phyloP scores from a whole-genome alignment of 2,113 vertebrate genomes.

The Laterallus jamaicensis region DNA sequence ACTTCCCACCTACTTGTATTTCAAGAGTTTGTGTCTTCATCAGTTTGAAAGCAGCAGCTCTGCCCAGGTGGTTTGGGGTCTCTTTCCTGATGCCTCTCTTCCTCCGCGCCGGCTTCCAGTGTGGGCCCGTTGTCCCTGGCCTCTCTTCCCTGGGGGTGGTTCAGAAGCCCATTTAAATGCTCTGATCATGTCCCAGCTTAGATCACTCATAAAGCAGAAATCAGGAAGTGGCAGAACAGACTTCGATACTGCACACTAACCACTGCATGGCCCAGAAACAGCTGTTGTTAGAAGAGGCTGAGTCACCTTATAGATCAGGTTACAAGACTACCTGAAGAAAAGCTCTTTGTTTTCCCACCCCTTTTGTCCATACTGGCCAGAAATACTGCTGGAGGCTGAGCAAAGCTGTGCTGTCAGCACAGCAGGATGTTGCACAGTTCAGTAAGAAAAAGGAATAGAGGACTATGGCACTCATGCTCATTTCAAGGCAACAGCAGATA shows the following conservation, averaged over 20 bases:
- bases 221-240: constrained; percentile 39
- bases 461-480: background rate
- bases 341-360: constrained; percentile 51
- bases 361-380: constrained; percentile 33
- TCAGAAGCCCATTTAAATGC: background rate
- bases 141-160: background rate
- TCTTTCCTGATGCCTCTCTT: background rate
- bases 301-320: constrained; percentile 60
- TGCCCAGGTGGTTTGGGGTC: background rate
- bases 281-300: constrained; percentile 36
- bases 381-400: background rate
- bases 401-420: background rate
- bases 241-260: background rate
- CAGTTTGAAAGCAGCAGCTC: background rate
- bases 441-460: background rate
- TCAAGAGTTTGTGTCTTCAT: background rate
- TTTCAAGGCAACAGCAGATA: background rate
- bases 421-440: background rate
- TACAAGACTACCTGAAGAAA: constrained; percentile 54
- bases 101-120: background rate
- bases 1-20: background rate
- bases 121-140: background rate
- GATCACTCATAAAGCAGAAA: background rate
- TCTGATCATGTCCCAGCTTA: background rate
- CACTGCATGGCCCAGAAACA: background rate